Percentiles rank a stretch among this genome's conserved stretches.
phyloP scores from a whole-genome alignment of 1,140 invertebrate species.

The Maniola jurtina region DNA sequence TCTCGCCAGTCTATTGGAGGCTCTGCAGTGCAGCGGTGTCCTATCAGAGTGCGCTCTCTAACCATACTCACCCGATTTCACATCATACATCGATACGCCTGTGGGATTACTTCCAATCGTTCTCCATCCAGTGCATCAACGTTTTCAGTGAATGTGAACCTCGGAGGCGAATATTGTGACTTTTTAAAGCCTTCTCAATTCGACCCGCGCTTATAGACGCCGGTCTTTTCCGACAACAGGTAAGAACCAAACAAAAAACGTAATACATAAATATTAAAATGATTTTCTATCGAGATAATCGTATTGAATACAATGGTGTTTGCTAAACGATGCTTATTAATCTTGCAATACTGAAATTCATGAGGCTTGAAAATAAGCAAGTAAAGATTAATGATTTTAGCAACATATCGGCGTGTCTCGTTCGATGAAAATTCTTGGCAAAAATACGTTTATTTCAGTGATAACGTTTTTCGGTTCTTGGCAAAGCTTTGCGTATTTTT shows the following conservation, averaged over 20 bases:
- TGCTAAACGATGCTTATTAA: not conserved
- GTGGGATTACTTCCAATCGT: conserved; percentile 32
- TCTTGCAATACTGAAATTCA: too few species aligned
- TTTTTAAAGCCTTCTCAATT: conserved; percentile 40
- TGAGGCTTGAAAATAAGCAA: not conserved
- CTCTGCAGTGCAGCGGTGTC: conserved; percentile 66
- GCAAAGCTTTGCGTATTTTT: not conserved
- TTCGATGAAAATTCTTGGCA: not conserved
- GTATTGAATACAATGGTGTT: not conserved
- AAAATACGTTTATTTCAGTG: not conserved
- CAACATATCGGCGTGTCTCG: not conserved
- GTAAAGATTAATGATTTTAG: not conserved
- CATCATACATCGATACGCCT: conserved; percentile 28
- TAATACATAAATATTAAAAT: not conserved
- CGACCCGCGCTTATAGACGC: conserved; percentile 53
- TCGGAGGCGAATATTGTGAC: conserved; percentile 45
- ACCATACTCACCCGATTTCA: conserved; percentile 12
- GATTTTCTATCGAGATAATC: not conserved
- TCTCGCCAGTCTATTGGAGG: conserved; percentile 56
- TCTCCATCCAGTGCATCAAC: conserved; percentile 36
- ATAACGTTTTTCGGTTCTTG: not conserved
- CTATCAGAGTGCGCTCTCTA: conserved; percentile 26
- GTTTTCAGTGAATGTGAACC: conserved; percentile 49
- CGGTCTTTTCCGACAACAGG: conserved; percentile 59
- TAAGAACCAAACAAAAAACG: conserved; percentile 45